These are phyloP conservation scores for Stegophylla sp. DNA, from an alignment of 2,888 invertebrate genomes.

Conservation along the genomic window DNA sequence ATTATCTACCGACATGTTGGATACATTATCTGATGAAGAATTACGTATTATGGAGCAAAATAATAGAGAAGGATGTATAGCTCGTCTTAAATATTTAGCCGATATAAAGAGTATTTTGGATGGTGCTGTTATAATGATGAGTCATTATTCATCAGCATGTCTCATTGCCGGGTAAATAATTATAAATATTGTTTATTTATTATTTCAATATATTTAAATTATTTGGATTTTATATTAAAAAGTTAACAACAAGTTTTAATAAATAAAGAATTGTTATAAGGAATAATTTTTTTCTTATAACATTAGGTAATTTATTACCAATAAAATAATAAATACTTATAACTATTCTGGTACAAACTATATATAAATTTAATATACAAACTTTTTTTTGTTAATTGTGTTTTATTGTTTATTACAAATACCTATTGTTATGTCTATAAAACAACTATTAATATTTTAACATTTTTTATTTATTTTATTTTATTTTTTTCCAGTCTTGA, in stretches of 20 bases:
- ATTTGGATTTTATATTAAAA: too few relatives aligned
- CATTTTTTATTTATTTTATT: not conserved
- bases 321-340: too few relatives aligned
- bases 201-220: too few relatives aligned
- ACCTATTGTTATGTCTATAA: not conserved
- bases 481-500: slow-evolving; percentile 1
- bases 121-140: slow-evolving; percentile 91
- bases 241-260: too few relatives aligned
- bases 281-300: too few relatives aligned
- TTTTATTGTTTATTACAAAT: not conserved
- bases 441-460: not conserved
- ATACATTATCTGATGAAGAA: slow-evolving; percentile 81
- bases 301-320: too few relatives aligned
- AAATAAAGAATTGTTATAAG: too few relatives aligned
- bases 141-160: slow-evolving; percentile 80
- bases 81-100: slow-evolving; percentile 82
- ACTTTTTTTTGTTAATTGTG: not conserved
- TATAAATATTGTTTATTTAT: not conserved
- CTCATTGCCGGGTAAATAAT: slow-evolving; percentile 23
- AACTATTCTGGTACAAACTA: too few relatives aligned
- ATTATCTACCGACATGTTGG: slow-evolving; percentile 77
- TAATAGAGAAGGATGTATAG: slow-evolving; percentile 86
- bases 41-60: slow-evolving; percentile 87
- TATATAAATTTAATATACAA: not conserved
- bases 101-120: slow-evolving; percentile 90